Evolutionary conservation across 2,888 invertebrate genomes (phyloP), one percentile per base, ranked within the genome.

Genomic region (Drosophila niveifrons): DNA sequence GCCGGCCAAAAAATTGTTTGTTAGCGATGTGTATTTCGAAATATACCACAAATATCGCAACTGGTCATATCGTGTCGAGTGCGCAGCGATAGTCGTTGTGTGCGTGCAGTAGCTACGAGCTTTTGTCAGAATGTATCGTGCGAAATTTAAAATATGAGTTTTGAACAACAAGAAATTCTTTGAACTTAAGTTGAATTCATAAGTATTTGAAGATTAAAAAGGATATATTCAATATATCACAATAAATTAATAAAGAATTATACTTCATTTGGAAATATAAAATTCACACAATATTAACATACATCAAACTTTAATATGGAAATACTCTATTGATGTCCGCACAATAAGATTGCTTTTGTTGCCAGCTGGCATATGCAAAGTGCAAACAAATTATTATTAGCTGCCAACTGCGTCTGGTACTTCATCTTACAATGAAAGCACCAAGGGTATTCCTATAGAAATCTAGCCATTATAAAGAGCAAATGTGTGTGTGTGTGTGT

Each of bases 311-410:
- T 23, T 43, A 15, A 31, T 50, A 8, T 10, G 7, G 2, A 17
- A 29, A 18, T 23, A 34, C 47, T 15, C 18, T 9, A 18, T 17
- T 34, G 13, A n/a, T 47, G 23, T n/a, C 9, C 23, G 28, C 63
- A 76, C 50, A 72, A 50, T 72, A 28, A 50, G 31, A 48, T 72
- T 55, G 68, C 47, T 41, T 62, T 66, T 62, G 68, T 18, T 67
- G 39, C 80, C 87, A 80, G 72, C 79, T 83, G 84, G 88, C 82
- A 78, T 80, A 87, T 83, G 83, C 87, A 87, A 84, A 87, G 78
- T 82, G 84, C 84, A 83, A 83, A 87, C 83, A 83, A 87, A 83
- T 83, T 84, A 84, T 83, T 83, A 87, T 87, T 87, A 83, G 83
- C 83, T 87, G 83, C 84, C 83, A 83, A 87, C 84, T 67, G 84